Base-by-base conservation (phyloP, 2,113 vertebrate genomes). In the Zapornia atra region DNA sequence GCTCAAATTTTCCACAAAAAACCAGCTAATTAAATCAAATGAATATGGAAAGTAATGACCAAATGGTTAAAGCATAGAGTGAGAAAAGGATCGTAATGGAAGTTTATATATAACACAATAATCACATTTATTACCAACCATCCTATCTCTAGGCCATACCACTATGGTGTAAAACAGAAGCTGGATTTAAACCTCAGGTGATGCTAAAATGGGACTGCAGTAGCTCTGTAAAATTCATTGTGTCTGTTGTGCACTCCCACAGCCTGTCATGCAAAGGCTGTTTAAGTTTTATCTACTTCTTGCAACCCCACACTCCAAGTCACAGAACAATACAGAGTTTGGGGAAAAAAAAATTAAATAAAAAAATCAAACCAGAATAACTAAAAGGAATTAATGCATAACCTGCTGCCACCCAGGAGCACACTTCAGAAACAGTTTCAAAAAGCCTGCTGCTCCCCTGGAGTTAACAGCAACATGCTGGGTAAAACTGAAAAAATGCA, bases 1-100 rank as follows among this genome's bases (percentile, higher is more conserved):
- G 76, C 72, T 96, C 91, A 88, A 2, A 54, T 60, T 91, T 91
- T 88, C 88, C 94, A 89, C n/a, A 7, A 73, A 64, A 75, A 64
- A 28, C 6, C 44, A 6, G 4, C 29, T 12, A 75, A 85, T 53
- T 42, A 51, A 60, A 42, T 4, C 51, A n/a, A 94, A 34, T 8
- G 12, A 36, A 5, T 15, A 36, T 28, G 61, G 57, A 80, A 97
- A 94, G 40, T 46, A 76, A 68, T 20, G 63, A 83, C 31, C 57
- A 75, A 88, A 79, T 60, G 14, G 72, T 84, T 71, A 81, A 75
- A 90, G 48, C 24, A 48, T 1, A 34, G n/a, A 93, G 18, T 26
- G 34, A 82, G 53, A 72, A 60, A 70, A 86, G 42, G 11, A 48
- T 60, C 0, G 0, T 68, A 77, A 91, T 29, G 63, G 53, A 80